These are phyloP conservation scores for Lamellibrachia columna DNA, from an alignment of 2,888 invertebrate genomes.

Conservation along the genomic window DNA sequence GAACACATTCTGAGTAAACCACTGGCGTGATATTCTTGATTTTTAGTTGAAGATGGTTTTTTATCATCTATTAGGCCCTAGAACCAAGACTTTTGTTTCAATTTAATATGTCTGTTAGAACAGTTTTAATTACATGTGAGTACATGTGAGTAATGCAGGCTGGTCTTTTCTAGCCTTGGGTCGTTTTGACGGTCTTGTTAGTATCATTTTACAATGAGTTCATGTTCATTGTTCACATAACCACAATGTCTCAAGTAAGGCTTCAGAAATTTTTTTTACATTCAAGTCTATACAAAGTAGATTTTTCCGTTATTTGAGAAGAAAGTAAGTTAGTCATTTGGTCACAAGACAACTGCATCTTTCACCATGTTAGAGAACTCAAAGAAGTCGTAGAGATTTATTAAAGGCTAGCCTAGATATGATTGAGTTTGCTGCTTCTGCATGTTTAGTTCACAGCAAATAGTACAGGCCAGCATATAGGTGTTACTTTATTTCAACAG, in stretches of 20 bases:
- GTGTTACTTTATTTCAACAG: neutral
- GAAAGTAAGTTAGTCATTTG: neutral
- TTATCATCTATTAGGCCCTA: too few species aligned
- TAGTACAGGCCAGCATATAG: neutral
- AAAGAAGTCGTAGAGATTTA: neutral
- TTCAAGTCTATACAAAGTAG: neutral
- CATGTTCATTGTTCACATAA: neutral
- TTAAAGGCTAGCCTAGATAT: neutral
- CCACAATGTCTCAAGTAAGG: neutral
- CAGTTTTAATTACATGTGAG: neutral
- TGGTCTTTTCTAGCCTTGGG: neutral
- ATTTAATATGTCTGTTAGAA: neutral
- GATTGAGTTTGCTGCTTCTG: neutral
- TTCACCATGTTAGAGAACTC: neutral
- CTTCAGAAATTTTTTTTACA: neutral
- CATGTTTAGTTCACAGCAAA: neutral
- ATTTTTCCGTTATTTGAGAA: neutral
- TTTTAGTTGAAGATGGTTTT: too few species aligned
- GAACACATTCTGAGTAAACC: too few species aligned
- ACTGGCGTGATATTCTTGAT: too few species aligned
- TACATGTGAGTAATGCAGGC: neutral
- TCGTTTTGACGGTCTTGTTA: neutral
- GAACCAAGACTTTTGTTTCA: too few species aligned
- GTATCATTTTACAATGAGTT: neutral
- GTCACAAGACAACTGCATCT: neutral